A percentile compares a stretch with the other conserved stretches of the same genome.
Conservation (phyloP, 2,888 invertebrate species). For the Phorcus lineatus region DNA sequence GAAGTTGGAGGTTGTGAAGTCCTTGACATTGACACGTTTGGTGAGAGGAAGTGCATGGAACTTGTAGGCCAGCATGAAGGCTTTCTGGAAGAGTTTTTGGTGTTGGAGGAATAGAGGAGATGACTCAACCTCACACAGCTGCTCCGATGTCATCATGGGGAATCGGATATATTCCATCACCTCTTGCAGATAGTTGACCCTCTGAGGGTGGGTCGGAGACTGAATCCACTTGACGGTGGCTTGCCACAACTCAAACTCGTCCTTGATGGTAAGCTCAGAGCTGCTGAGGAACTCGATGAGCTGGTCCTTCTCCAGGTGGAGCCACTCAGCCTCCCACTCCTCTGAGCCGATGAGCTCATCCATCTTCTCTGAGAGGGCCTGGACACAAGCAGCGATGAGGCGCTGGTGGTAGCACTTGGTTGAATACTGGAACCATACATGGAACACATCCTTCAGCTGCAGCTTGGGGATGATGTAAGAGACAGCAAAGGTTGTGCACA, state of each 20-base stretch:
- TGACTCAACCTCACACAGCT: slow-evolving; percentile 88
- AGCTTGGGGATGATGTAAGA: slow-evolving; percentile 73
- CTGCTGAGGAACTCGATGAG: slow-evolving; percentile 74
- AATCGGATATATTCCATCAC: slow-evolving; percentile 89
- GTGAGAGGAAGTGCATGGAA: slow-evolving; percentile 75
- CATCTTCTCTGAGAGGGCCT: slow-evolving; percentile 68
- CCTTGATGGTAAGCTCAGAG: slow-evolving; percentile 73
- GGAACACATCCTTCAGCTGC: slow-evolving; percentile 75
- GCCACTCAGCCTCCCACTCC: slow-evolving; percentile 75
- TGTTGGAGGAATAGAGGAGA: slow-evolving; percentile 84
- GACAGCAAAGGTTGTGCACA: slow-evolving; percentile 75
- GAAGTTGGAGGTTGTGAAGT: slow-evolving; percentile 72
- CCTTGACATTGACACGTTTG: slow-evolving; percentile 65
- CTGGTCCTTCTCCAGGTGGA: slow-evolving; percentile 74
- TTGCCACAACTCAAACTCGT: slow-evolving; percentile 75
- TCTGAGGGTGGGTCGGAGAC: slow-evolving; percentile 65
- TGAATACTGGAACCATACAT: slow-evolving; percentile 77
- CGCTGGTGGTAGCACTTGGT: slow-evolving; percentile 71
- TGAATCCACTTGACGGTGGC: slow-evolving; percentile 74
- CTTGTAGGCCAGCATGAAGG: slow-evolving; percentile 75
- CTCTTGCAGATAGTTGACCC: slow-evolving; percentile 82
- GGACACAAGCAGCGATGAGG: slow-evolving; percentile 62
- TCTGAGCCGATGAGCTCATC: slow-evolving; percentile 71
- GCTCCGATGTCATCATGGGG: slow-evolving; percentile 96
- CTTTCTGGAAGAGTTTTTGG: slow-evolving; percentile 71